Conservation (phyloP, 2,888 invertebrate genomes). For the Galeopsomyia nigrocyanea region DNA sequence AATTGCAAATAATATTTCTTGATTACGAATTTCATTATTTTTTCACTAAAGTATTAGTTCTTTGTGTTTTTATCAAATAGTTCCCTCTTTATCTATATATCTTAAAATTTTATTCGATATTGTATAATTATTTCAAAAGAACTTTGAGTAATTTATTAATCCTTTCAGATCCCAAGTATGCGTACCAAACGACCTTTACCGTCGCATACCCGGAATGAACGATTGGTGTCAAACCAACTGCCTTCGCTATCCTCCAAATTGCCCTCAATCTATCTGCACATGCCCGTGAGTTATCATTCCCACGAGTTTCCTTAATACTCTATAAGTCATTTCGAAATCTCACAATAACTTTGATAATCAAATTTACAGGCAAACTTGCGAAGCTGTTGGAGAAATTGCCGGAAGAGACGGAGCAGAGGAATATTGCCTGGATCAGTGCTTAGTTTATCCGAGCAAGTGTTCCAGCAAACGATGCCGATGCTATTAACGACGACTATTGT, state of each 20-base stretch:
- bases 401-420: conserved; percentile 83
- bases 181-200: conserved; percentile 74
- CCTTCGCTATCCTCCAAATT: conserved; percentile 88
- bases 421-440: conserved; percentile 88
- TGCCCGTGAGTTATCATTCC: conserved; percentile 82
- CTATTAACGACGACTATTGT: conserved; percentile 67
- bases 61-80: too few relatives aligned
- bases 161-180: conserved; percentile 81
- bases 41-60: too few relatives aligned
- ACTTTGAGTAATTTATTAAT: neutral
- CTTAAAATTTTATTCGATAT: too few relatives aligned
- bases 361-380: conserved; percentile 80
- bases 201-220: conserved; percentile 81
- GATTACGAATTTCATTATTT: too few relatives aligned
- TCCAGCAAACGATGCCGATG: conserved; percentile 81
- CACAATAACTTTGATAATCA: neutral
- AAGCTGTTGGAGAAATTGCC: conserved; percentile 82
- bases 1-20: neutral
- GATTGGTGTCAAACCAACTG: conserved; percentile 91
- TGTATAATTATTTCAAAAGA: too few relatives aligned
- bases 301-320: neutral
- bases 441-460: conserved; percentile 80
- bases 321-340: neutral
- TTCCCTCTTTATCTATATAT: too few relatives aligned
- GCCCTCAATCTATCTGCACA: conserved; percentile 80